A percentile compares a stretch with the other conserved stretches of the same genome.
phyloP scores from a whole-genome alignment of 2,797 vertebrate species.

The Aythya fuligula region DNA sequence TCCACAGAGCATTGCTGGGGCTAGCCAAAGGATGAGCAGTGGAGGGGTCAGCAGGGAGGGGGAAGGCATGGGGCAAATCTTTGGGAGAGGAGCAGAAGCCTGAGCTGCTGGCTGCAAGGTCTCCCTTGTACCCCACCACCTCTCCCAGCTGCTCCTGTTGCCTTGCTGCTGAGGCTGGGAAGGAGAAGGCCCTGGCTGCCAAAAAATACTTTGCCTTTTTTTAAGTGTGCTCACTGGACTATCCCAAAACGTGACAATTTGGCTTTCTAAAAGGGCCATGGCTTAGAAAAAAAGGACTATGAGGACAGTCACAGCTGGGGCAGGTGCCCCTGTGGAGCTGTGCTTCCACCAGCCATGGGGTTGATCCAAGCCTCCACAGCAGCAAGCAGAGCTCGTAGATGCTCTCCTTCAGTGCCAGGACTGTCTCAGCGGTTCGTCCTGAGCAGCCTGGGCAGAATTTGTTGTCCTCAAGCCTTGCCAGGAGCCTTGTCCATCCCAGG shows the following conservation, averaged over 20 bases:
- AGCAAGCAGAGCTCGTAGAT: neutral
- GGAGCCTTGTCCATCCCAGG: neutral
- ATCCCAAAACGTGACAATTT: neutral
- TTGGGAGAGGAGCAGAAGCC: neutral
- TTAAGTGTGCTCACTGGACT: neutral
- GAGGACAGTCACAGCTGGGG: rapidly evolving
- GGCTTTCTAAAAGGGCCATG: neutral
- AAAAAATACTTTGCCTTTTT: neutral
- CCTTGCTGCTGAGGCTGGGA: neutral
- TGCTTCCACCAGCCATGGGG: rapidly evolving
- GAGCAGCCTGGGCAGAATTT: neutral
- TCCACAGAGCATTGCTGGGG: rapidly evolving
- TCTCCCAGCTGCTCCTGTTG: neutral
- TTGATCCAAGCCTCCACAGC: neutral
- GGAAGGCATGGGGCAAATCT: neutral
- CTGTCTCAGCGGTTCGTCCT: neutral
- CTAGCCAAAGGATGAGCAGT: rapidly evolving
- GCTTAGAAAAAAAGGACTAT: neutral
- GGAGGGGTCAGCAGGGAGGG: neutral
- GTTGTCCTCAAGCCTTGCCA: neutral
- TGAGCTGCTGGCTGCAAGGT: neutral
- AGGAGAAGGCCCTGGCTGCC: neutral
- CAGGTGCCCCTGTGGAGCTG: neutral
- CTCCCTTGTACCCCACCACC: rapidly evolving
- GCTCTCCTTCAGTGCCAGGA: neutral